These are phyloP conservation scores for Epinotia ramella DNA, from an alignment of 2,888 invertebrate genomes.

Conservation along the genomic window DNA sequence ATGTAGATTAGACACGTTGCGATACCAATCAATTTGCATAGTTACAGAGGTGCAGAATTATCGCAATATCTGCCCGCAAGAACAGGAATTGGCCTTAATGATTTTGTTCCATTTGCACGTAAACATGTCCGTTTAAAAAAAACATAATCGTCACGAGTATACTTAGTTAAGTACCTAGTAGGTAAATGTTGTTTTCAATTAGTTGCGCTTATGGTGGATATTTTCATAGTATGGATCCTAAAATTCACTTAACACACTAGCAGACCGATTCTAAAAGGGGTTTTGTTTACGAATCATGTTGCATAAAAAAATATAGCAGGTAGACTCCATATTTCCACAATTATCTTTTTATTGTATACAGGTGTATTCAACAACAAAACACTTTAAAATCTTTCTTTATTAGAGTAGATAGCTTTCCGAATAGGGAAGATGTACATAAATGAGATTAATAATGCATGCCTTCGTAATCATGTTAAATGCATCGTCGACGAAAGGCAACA, in stretches of 20 bases:
- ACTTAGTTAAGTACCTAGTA: neutral
- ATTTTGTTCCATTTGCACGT: slow-evolving; percentile 20
- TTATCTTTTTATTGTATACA: neutral
- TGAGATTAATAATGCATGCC: neutral
- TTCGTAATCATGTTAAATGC: slow-evolving; percentile 6
- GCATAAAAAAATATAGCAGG: slow-evolving; percentile 20
- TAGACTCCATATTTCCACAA: neutral
- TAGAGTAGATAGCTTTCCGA: neutral
- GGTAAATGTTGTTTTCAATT: slow-evolving; percentile 22
- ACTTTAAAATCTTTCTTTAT: neutral
- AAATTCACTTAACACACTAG: slow-evolving; percentile 31
- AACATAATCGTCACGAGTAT: neutral
- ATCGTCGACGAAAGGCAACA: neutral
- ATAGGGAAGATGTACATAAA: neutral
- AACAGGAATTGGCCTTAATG: slow-evolving; percentile 43
- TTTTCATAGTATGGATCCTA: slow-evolving; percentile 4
- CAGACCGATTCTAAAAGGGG: slow-evolving; percentile 42
- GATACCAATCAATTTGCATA: slow-evolving; percentile 46
- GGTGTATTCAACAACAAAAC: neutral
- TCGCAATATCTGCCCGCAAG: slow-evolving; percentile 39
- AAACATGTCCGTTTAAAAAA: slow-evolving; percentile 7
- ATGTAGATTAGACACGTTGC: slow-evolving; percentile 45
- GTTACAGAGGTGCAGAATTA: slow-evolving; percentile 41
- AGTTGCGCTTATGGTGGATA: slow-evolving; percentile 11
- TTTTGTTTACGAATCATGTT: slow-evolving; percentile 17